phyloP scores from a whole-genome alignment of 2,113 vertebrate species.

The Mobula hypostoma region DNA sequence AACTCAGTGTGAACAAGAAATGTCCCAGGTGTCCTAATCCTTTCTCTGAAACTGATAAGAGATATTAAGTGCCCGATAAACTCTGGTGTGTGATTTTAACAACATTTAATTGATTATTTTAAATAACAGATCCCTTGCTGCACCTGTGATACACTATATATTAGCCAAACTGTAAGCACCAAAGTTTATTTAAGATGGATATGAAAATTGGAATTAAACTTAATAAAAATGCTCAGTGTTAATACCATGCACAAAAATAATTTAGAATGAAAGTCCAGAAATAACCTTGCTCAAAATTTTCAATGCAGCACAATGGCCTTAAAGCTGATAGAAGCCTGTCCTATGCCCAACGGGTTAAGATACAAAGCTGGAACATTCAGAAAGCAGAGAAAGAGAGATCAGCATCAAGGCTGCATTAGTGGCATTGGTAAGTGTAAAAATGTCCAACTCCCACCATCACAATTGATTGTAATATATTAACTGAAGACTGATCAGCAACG shows the following conservation, averaged over 20 bases:
- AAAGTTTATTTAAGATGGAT: neutral
- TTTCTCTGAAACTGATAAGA: neutral
- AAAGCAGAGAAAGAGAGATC: neutral
- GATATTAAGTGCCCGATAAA: neutral
- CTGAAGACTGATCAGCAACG: neutral
- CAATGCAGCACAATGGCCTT: neutral
- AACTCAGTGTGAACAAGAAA: neutral
- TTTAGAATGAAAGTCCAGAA: conserved; percentile 17
- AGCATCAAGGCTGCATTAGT: neutral
- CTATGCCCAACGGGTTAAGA: neutral
- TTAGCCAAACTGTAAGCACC: neutral
- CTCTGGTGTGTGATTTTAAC: neutral
- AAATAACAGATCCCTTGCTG: neutral
- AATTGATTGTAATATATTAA: neutral
- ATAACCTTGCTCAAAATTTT: neutral
- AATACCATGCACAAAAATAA: neutral
- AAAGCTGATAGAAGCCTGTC: neutral
- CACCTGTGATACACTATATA: neutral
- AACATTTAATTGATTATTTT: no score
- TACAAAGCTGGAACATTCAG: neutral
- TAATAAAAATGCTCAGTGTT: neutral
- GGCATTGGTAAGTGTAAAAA: neutral
- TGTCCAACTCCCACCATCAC: neutral
- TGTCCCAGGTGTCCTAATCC: neutral
- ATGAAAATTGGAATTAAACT: neutral